phyloP scores from a whole-genome alignment of 2,888 invertebrate genomes.

The Lepas anatifera region DNA sequence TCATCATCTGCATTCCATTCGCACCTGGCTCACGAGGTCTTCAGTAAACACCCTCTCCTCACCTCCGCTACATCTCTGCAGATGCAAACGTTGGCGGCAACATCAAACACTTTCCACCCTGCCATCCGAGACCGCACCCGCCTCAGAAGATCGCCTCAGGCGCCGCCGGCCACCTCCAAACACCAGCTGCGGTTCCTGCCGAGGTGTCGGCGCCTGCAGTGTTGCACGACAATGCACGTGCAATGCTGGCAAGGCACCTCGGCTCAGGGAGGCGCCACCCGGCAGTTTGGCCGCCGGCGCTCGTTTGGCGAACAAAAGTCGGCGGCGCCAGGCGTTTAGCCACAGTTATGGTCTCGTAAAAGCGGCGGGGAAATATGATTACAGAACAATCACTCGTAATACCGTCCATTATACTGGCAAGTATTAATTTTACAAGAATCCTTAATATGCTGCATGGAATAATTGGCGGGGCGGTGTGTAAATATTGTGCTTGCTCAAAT shows the following conservation, averaged over 20 bases:
- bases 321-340: conserved; percentile 5
- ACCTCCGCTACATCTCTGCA: no score
- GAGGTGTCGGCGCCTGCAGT: not conserved
- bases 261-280: conserved; percentile 1
- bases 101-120: no score
- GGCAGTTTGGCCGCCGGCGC: not conserved
- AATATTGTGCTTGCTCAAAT: conserved; percentile 8
- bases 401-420: not conserved
- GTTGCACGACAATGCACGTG: not conserved
- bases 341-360: conserved; percentile 2
- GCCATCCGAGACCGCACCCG: no score
- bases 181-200: not conserved
- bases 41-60: no score
- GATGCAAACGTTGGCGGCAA: no score
- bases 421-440: conserved; percentile 12
- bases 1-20: no score
- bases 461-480: conserved; percentile 7
- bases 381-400: conserved; percentile 12
- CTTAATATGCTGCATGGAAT: conserved; percentile 10
- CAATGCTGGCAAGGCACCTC: not conserved
- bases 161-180: not conserved
- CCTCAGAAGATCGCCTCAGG: no score
- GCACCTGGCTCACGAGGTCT: no score
- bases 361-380: conserved; percentile 9
- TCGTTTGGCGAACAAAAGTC: conserved; percentile 5